Conservation (phyloP, 2,113 vertebrate genomes). For the Hippolais icterina region DNA sequence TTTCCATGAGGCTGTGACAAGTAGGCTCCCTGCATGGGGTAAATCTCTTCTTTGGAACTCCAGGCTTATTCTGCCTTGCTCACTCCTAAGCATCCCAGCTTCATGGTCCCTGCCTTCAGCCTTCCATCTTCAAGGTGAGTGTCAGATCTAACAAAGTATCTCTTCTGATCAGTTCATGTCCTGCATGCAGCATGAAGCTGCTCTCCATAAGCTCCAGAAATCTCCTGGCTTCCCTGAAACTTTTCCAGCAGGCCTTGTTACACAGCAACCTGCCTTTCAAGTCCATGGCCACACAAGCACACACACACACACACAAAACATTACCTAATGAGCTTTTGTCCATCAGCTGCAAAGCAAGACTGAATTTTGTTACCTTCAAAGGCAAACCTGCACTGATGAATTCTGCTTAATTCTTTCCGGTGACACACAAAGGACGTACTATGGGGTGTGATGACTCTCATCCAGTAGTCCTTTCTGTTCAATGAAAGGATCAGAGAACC, state of each 20-base stretch:
- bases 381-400: background rate
- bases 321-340: background rate
- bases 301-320: background rate
- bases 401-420: background rate
- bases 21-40: background rate
- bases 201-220: background rate
- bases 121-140: background rate
- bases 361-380: background rate
- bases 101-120: background rate
- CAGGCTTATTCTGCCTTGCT: background rate
- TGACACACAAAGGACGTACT: background rate
- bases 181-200: background rate
- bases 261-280: background rate
- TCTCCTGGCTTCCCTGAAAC: background rate
- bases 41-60: background rate
- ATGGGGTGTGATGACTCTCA: background rate
- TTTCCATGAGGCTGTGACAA: background rate
- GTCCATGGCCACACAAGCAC: background rate
- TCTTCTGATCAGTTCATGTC: background rate
- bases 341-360: background rate
- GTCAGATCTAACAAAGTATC: background rate
- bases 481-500: background rate
- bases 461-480: background rate
- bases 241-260: background rate
- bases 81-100: background rate